A percentile compares a stretch with the other conserved stretches of the same genome.
Conservation (phyloP, 2,113 vertebrate species). For the Pongo pygmaeus region DNA sequence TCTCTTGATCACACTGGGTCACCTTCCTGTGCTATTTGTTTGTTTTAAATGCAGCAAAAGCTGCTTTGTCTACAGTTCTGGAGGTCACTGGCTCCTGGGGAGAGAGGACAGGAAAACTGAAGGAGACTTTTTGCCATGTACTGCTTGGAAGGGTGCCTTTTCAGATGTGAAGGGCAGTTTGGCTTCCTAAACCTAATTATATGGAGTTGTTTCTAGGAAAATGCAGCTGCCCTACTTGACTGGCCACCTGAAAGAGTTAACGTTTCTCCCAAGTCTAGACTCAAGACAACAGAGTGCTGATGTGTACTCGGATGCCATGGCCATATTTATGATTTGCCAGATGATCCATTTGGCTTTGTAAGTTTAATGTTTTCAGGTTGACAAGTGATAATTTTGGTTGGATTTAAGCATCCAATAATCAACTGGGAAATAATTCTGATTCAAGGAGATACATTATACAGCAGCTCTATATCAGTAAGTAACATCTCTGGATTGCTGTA, state of each 20-base stretch:
- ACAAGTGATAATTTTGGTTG: slow-evolving; percentile 69
- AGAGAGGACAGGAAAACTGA: not conserved
- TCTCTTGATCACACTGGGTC: slow-evolving; percentile 1
- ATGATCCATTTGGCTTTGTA: slow-evolving; percentile 54
- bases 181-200: not conserved
- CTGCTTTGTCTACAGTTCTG: slow-evolving; percentile 28
- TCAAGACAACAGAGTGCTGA: not conserved
- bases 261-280: not conserved
- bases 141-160: not conserved
- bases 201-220: not conserved
- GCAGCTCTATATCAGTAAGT: slow-evolving; percentile 61
- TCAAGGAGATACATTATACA: slow-evolving; percentile 57
- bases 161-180: not conserved
- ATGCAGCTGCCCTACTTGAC: not conserved
- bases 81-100: not conserved
- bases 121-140: not conserved
- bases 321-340: slow-evolving; percentile 64
- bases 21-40: slow-evolving; percentile 36
- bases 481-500: slow-evolving; percentile 29
- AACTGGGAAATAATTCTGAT: slow-evolving; percentile 72
- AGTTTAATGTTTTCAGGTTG: slow-evolving; percentile 66
- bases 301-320: not conserved
- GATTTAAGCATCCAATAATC: slow-evolving; percentile 66
- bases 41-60: slow-evolving; percentile 52
- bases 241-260: slow-evolving; percentile 50